These are phyloP conservation scores for Zaprionus taronus DNA, from an alignment of 1,140 invertebrate species.

Conservation along the genomic window DNA sequence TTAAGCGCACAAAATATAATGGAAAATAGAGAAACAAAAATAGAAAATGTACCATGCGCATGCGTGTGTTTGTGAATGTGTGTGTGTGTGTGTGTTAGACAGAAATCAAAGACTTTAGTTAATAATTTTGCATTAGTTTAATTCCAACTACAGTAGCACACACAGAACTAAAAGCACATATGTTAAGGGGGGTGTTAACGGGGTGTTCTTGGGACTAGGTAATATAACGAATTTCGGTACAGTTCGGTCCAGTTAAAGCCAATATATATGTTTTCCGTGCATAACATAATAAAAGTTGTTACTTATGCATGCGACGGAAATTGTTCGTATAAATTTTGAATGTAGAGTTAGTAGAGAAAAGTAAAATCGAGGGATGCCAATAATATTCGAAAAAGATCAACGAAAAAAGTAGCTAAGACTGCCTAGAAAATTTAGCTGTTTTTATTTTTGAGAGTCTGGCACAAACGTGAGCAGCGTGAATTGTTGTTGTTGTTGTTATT, in stretches of 20 bases:
- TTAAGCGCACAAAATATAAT: constrained; percentile 66
- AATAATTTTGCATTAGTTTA: constrained; percentile 78
- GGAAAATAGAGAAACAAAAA: constrained; percentile 44
- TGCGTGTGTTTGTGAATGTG: constrained; percentile 69
- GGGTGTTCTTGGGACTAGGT: neutral
- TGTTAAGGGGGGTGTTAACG: neutral
- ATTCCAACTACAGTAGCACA: constrained; percentile 67
- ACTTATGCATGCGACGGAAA: constrained; percentile 29
- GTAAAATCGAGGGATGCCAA: constrained; percentile 42
- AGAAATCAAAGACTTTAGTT: constrained; percentile 84
- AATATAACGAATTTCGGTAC: neutral
- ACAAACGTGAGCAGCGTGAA: constrained; percentile 53
- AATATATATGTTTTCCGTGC: constrained; percentile 17
- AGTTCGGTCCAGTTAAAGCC: constrained; percentile 22
- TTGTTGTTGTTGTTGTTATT: constrained; percentile 7
- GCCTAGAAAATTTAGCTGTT: neutral
- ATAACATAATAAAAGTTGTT: constrained; percentile 14
- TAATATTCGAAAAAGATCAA: constrained; percentile 23
- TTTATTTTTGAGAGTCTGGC: constrained; percentile 24
- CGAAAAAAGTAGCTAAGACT: constrained; percentile 16
- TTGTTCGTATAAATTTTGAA: neutral
- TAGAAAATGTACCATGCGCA: constrained; percentile 83
- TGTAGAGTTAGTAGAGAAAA: constrained; percentile 15
- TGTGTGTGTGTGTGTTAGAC: constrained; percentile 71
- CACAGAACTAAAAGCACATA: constrained; percentile 58